Conservation (phyloP, 2,113 vertebrate genomes). For the Ammospiza caudacuta region DNA sequence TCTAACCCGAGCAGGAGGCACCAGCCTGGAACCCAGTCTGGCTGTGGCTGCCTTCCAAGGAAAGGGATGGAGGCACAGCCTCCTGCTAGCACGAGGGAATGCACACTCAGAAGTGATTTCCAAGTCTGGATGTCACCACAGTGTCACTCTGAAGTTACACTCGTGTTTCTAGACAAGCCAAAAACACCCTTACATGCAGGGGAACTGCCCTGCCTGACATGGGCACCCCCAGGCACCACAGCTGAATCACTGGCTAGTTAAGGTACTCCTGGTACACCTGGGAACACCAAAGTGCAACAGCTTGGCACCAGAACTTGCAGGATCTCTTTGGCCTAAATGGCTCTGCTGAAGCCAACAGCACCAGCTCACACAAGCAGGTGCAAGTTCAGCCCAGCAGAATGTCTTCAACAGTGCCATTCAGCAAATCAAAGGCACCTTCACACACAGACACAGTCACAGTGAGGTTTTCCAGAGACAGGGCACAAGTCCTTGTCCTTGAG, state of each 20-base stretch:
- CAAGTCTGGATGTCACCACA: not conserved
- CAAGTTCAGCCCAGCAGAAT: not conserved
- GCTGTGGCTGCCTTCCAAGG: not conserved
- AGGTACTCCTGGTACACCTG: not conserved
- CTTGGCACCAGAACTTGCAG: not conserved
- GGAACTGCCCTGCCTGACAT: not conserved
- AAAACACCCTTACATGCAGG: rapidly evolving
- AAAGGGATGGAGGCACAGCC: not conserved
- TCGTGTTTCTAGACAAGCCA: not conserved
- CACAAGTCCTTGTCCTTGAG: not conserved
- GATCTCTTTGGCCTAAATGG: too few species aligned
- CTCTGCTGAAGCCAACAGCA: not conserved
- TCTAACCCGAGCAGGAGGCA: not conserved
- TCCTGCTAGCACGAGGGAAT: not conserved
- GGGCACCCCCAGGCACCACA: not conserved
- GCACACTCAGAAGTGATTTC: not conserved
- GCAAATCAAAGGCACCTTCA: not conserved
- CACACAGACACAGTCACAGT: not conserved
- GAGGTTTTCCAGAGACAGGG: not conserved
- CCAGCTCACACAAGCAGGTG: not conserved
- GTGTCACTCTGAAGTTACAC: not conserved
- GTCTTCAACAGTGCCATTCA: not conserved
- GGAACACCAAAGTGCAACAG: not conserved
- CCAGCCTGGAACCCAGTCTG: not conserved
- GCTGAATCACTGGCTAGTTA: not conserved